Percentiles rank a stretch among this genome's conserved stretches.
Conservation (phyloP, 2,113 vertebrate species). For the Uria lomvia region DNA sequence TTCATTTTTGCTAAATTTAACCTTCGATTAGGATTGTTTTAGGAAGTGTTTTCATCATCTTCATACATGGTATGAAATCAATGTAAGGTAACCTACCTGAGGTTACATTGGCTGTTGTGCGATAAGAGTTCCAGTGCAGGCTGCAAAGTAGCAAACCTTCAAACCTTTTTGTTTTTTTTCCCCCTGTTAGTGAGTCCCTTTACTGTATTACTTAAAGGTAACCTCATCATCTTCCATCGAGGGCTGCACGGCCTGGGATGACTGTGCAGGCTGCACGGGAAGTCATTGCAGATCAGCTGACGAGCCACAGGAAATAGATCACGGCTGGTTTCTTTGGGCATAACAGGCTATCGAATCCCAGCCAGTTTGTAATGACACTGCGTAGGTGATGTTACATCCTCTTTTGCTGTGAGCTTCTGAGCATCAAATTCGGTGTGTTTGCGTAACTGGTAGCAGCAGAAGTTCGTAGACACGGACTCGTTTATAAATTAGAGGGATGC, state of each 20-base stretch:
- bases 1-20: not conserved
- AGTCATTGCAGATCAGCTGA: not conserved
- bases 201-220: not conserved
- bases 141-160: not conserved
- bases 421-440: not conserved
- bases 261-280: not conserved
- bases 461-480: not conserved
- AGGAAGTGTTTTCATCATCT: not conserved
- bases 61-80: not conserved
- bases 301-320: not conserved
- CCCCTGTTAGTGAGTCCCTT: fast-evolving
- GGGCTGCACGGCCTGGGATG: not conserved
- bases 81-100: not conserved
- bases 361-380: fast-evolving
- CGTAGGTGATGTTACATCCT: fast-evolving
- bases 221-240: fast-evolving
- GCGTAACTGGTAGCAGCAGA: not conserved
- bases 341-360: fast-evolving
- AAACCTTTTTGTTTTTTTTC: not conserved
- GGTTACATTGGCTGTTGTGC: not conserved
- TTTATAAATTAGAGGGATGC: not conserved
- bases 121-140: not conserved
- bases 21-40: not conserved
- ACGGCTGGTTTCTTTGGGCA: fast-evolving
- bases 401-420: fast-evolving